Conservation (phyloP, 1,140 invertebrate genomes). For the Drosophila serrata region DNA sequence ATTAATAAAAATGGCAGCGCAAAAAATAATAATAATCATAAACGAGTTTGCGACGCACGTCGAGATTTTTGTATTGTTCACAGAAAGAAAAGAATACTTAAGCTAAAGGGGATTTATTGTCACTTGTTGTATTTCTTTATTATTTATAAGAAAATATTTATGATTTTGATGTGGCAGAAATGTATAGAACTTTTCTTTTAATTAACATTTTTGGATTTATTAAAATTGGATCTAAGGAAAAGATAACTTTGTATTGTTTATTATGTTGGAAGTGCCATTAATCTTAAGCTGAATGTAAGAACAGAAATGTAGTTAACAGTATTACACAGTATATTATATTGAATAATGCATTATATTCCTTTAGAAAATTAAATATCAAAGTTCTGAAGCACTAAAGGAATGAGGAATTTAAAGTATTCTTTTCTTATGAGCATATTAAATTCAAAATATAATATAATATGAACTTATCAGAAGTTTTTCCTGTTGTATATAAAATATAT, state of each 20-base stretch:
- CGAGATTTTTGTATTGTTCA: slow-evolving; percentile 27
- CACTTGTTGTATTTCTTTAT: not conserved
- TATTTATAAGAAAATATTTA: slow-evolving; percentile 9
- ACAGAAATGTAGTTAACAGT: not conserved
- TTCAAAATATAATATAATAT: not conserved
- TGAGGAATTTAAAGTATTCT: too few relatives aligned
- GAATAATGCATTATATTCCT: not conserved
- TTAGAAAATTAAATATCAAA: not conserved
- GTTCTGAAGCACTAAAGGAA: too few relatives aligned
- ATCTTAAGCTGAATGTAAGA: too few relatives aligned
- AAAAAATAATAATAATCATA: slow-evolving; percentile 70
- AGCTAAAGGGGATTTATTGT: not conserved
- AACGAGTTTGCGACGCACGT: slow-evolving; percentile 62
- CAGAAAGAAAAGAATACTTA: slow-evolving; percentile 6
- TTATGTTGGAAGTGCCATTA: not conserved
- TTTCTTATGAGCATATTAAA: too few relatives aligned
- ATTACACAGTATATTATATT: not conserved
- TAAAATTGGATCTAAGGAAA: not conserved
- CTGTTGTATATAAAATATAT: too few relatives aligned
- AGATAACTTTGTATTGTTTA: not conserved
- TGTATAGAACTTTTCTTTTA: not conserved
- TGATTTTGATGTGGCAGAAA: not conserved
- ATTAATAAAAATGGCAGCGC: slow-evolving; percentile 69
- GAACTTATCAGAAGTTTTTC: not conserved
- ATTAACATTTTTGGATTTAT: not conserved